phyloP scores from a whole-genome alignment of 1,140 invertebrate species.

The Yoshiicerus persimilis region DNA sequence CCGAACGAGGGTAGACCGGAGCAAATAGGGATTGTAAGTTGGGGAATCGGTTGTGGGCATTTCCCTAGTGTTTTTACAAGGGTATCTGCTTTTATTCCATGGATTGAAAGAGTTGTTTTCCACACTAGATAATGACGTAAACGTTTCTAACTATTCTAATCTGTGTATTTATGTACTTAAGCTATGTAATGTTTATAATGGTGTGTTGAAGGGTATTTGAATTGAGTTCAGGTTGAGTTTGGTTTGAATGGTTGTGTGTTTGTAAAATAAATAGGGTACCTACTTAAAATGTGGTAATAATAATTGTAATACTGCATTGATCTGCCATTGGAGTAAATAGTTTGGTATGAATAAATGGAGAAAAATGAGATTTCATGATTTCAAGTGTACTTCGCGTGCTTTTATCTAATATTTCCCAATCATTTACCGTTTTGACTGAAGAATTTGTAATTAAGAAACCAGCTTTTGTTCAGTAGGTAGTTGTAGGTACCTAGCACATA shows the following conservation, averaged over 20 bases:
- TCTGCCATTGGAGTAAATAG: not conserved
- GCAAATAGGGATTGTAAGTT: constrained; percentile 33
- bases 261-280: not conserved
- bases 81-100: constrained; percentile 21
- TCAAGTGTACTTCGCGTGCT: not conserved
- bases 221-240: not conserved
- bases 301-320: not conserved
- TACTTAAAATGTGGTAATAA: not conserved
- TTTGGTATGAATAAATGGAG: not conserved
- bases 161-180: not conserved
- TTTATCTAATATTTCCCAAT: not conserved
- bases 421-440: not conserved
- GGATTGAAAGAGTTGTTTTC: constrained; percentile 36
- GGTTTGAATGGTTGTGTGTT: no score
- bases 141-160: no score
- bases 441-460: not conserved
- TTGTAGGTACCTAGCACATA: not conserved
- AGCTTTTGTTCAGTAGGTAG: not conserved
- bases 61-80: constrained; percentile 33
- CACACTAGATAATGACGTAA: not conserved
- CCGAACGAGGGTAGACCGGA: constrained; percentile 1
- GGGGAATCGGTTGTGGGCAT: constrained; percentile 23
- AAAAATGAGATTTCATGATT: not conserved
- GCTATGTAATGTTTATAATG: not conserved
- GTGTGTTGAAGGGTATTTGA: not conserved